Conservation (phyloP, 1,140 invertebrate genomes). For the Rhopalosiphum maidis region DNA sequence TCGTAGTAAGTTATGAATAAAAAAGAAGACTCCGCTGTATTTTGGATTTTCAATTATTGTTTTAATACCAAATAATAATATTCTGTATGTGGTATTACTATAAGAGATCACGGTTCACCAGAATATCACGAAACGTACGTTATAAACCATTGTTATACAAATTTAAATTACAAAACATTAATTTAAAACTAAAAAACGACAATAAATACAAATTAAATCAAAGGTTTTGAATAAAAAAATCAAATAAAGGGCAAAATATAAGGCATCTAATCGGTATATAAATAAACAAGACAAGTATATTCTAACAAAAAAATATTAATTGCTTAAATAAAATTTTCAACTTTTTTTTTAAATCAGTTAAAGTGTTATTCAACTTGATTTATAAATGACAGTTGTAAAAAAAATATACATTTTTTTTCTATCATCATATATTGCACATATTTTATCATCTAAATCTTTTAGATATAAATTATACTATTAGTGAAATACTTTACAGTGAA, state of each 20-base stretch:
- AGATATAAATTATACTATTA: background rate
- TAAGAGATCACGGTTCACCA: background rate
- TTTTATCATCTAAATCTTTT: too few relatives aligned
- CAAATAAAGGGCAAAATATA: background rate
- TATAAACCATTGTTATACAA: background rate
- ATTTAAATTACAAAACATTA: background rate
- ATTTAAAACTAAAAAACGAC: background rate
- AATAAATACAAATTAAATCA: background rate
- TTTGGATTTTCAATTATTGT: background rate
- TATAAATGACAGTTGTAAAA: background rate
- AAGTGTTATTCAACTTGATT: background rate
- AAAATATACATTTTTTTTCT: background rate
- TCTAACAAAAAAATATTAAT: background rate
- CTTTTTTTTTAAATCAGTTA: too few relatives aligned
- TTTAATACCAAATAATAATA: background rate
- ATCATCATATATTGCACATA: background rate
- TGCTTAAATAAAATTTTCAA: too few relatives aligned
- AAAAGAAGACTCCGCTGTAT: background rate
- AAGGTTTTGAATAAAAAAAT: background rate
- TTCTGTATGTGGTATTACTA: too few relatives aligned
- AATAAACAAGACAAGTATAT: background rate
- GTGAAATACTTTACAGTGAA: background rate
- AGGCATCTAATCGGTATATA: background rate
- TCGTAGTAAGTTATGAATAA: background rate
- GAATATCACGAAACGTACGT: background rate